Base-by-base conservation (phyloP, 2,888 invertebrate species). In the Phyto melanocephala region DNA sequence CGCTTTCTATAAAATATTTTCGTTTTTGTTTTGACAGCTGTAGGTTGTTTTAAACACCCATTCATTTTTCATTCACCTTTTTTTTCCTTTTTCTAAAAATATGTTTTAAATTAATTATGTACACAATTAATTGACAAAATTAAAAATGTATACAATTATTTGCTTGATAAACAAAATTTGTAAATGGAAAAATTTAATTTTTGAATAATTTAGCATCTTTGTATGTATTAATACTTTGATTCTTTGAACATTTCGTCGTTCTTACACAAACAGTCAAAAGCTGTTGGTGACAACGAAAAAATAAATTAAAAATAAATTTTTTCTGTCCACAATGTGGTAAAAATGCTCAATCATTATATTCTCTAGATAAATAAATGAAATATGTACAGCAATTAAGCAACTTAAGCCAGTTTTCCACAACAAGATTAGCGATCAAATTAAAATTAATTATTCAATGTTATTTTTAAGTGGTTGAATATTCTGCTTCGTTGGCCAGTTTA, bases 101-200 rank as follows among this genome's bases (percentile, higher is more conserved):
- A 37, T 58, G 7, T 13, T 28, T 8, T 33, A 33, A 56, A 56
- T 56, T 8, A 56, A 11, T 56, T 33, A 8, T 17, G 33, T 56
- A 56, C n/a, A 56, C 11, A 56, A n/a, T 15, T 56, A 33, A 35
- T 56, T 33, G 11, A 33, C 15, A 17, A 28, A 15, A 56, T 33
- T 15, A 33, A 17, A 56, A 33, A 17, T 28, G 7, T 1, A 17
- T 17, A 15, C 8, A 10, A 17, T 1, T 5, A 15, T 1, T 3
- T 28, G 37, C 8, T 63, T 35, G 10, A 37, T 24, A 68, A 40
- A 54, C 40, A 11, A 24, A 54, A 67, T 11, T n/a, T n/a, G n/a
- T 13, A 37, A 40, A 67, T 67, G 67, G 67, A 67, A 67, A 40
- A 52, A 15, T 52, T 35, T 40, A 35, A 47, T 20, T 4, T 11